Conservation (phyloP, 2,797 vertebrate species). For the Phrynocephalus guinanensis region DNA sequence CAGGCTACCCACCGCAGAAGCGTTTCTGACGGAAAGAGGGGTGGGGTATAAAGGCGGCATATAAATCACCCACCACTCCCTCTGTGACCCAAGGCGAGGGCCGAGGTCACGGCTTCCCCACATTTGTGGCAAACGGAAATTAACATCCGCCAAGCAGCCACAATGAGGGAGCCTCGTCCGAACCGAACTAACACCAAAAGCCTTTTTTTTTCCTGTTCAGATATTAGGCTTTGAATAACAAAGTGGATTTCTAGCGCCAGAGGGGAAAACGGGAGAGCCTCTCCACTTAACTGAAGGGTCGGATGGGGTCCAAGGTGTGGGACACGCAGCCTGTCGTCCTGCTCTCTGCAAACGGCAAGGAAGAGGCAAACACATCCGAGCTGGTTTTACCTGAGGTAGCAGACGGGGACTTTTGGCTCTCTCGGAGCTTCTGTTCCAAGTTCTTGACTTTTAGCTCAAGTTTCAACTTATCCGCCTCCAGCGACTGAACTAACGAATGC, state of each 20-base stretch:
- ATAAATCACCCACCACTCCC: too few species aligned
- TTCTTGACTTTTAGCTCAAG: constrained; percentile 88
- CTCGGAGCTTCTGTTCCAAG: constrained; percentile 89
- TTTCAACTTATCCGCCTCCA: constrained; percentile 91
- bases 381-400: constrained; percentile 81
- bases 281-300: not conserved
- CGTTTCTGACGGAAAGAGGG: too few species aligned
- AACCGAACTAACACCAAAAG: not conserved
- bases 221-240: not conserved
- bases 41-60: too few species aligned
- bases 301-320: not conserved
- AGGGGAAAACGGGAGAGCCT: not conserved
- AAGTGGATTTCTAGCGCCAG: not conserved
- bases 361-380: accelerated
- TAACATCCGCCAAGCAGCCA: not conserved
- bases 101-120: too few species aligned
- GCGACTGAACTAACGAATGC: constrained; percentile 87
- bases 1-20: too few species aligned
- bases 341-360: not conserved
- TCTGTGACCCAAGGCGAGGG: not conserved
- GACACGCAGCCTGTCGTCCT: not conserved
- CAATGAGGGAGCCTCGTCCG: not conserved
- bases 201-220: not conserved
- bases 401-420: constrained; percentile 76
- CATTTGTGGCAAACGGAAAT: too few species aligned